phyloP scores from a whole-genome alignment of 1,140 invertebrate genomes.

The Rhizoglyphus robini region DNA sequence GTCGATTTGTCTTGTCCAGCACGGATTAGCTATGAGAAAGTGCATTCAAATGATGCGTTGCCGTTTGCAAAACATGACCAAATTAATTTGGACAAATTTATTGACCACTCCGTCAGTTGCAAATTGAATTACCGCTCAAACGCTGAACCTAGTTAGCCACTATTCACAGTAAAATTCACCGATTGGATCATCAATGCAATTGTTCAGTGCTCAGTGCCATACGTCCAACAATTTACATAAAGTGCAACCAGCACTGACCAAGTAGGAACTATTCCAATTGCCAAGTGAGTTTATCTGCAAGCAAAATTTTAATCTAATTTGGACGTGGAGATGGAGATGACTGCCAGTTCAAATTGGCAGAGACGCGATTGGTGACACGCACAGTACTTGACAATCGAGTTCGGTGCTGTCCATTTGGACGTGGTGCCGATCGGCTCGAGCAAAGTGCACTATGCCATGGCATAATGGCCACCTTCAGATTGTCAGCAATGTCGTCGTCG shows the following conservation, averaged over 20 bases:
- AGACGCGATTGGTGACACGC: neutral
- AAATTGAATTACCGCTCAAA: neutral
- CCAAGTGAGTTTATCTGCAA: neutral
- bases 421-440: neutral
- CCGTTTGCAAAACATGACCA: neutral
- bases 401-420: neutral
- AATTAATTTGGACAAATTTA: neutral
- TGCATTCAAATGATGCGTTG: neutral
- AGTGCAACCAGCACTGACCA: neutral
- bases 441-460: neutral
- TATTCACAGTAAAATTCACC: no score
- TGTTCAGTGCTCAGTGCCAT: neutral
- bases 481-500: neutral
- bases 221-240: neutral
- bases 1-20: neutral
- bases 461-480: neutral
- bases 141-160: neutral
- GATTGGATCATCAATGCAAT: neutral
- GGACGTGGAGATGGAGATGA: neutral
- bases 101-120: neutral
- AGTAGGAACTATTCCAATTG: neutral
- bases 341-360: neutral
- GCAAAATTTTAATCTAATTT: neutral
- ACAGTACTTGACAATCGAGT: neutral
- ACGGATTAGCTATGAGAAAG: neutral